phyloP scores from a whole-genome alignment of 2,888 invertebrate species.

The Liodrosophila aerea region DNA sequence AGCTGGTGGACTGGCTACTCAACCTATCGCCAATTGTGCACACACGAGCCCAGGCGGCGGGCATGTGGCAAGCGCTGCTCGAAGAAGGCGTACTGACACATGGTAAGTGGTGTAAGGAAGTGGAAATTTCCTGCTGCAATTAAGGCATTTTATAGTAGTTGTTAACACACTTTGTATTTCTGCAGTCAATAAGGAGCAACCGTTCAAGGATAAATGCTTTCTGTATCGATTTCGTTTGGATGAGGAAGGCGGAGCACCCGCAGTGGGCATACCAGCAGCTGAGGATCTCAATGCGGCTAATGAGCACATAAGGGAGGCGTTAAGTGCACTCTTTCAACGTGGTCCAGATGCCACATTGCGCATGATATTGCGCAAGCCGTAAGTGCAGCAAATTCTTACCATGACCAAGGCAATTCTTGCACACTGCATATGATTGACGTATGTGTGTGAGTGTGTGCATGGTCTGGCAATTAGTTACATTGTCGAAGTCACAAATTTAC shows the following conservation, averaged over 20 bases:
- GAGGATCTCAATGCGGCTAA: constrained; percentile 87
- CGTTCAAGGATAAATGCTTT: constrained; percentile 91
- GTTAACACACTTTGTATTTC: constrained; percentile 26
- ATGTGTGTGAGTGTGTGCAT: constrained; percentile 16
- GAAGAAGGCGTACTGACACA: constrained; percentile 91
- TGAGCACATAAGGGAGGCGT: constrained; percentile 87
- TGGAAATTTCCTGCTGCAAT: constrained; percentile 9
- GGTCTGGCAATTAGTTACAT: constrained; percentile 33
- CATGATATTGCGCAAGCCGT: constrained; percentile 91
- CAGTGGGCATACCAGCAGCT: constrained; percentile 84
- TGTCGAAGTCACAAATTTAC: constrained; percentile 19
- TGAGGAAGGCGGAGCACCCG: constrained; percentile 85
- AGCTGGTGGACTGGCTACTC: constrained; percentile 91
- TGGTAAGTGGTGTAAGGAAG: constrained; percentile 83
- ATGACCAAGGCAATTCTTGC: neutral
- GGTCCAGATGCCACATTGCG: constrained; percentile 91
- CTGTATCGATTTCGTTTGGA: constrained; percentile 91
- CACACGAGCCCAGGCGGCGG: constrained; percentile 87
- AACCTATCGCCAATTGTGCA: constrained; percentile 86
- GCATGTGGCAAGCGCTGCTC: constrained; percentile 92
- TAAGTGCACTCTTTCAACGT: constrained; percentile 87
- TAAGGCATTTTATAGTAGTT: constrained; percentile 27
- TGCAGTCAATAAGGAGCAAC: constrained; percentile 89
- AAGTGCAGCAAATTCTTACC: constrained; percentile 80
- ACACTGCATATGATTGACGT: constrained; percentile 22